Evolutionary conservation across 2,888 invertebrate species (phyloP).

Genomic region (Coelogynopora nodosa): DNA sequence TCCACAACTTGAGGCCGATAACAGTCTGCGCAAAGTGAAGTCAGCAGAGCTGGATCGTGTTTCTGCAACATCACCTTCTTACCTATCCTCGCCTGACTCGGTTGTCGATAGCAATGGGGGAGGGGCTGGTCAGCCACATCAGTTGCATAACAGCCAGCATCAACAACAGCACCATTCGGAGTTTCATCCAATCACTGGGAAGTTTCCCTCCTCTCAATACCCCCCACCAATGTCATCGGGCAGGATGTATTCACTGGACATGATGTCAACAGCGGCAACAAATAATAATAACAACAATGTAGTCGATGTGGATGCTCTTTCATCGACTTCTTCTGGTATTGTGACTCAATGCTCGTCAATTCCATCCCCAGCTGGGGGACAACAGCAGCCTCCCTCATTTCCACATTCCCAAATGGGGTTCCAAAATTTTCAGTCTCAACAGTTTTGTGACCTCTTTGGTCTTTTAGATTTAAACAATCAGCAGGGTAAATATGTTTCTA

Average conservation of each 20-base stretch:
- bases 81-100: not conserved
- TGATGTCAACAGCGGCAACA: not conserved
- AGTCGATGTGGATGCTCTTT: not conserved
- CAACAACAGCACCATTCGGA: not conserved
- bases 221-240: not conserved
- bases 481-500: not conserved
- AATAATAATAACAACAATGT: constrained; percentile 15
- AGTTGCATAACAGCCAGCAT: not conserved
- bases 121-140: not conserved
- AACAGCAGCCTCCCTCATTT: not conserved
- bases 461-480: not conserved
- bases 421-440: not conserved
- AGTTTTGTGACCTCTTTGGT: not conserved
- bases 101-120: not conserved
- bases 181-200: not conserved
- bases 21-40: not conserved
- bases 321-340: not conserved
- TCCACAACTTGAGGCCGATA: not conserved
- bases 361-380: not conserved
- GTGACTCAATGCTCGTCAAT: not conserved
- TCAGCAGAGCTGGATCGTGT: not conserved
- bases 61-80: not conserved
- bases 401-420: not conserved
- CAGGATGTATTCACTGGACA: not conserved
- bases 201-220: not conserved